Conservation (phyloP, 1,140 invertebrate genomes). For the Drosophila hydei region DNA sequence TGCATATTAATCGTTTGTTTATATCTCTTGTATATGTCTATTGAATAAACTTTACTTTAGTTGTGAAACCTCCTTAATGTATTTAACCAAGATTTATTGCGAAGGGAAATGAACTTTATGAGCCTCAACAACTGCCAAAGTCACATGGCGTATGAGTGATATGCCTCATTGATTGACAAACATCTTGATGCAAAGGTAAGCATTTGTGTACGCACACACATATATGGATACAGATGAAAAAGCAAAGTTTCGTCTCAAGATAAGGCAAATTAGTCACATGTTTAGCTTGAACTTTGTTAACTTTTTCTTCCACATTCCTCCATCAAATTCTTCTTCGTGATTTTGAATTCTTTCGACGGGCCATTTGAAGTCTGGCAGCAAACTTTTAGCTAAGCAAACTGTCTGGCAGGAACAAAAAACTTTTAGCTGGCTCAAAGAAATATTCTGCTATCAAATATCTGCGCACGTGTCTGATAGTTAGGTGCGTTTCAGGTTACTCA, state of each 20-base stretch:
- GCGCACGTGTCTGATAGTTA: not conserved
- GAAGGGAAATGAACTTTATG: not conserved
- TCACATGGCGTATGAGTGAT: conserved; percentile 26
- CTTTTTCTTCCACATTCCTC: conserved; percentile 21
- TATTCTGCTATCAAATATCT: not conserved
- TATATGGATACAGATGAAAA: not conserved
- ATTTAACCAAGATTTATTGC: not conserved
- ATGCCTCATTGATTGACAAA: conserved; percentile 5
- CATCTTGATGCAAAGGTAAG: not conserved
- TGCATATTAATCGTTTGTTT: conserved; percentile 20
- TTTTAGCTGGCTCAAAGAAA: not conserved
- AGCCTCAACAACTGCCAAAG: not conserved
- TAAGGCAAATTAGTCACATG: not conserved
- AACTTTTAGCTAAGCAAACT: conserved; percentile 19
- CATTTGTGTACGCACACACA: not conserved
- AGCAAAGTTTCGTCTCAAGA: not conserved
- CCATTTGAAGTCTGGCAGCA: conserved; percentile 8
- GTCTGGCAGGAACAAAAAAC: not conserved
- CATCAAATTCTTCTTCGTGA: not conserved
- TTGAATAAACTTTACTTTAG: conserved; percentile 37
- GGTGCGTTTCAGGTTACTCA: conserved; percentile 4
- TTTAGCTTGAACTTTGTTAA: conserved; percentile 9
- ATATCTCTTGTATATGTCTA: conserved; percentile 18
- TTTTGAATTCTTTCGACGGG: conserved; percentile 10
- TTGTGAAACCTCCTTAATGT: not conserved